These are phyloP conservation scores for Pyrochroa serraticornis DNA, from an alignment of 2,888 invertebrate species.

Conservation along the genomic window DNA sequence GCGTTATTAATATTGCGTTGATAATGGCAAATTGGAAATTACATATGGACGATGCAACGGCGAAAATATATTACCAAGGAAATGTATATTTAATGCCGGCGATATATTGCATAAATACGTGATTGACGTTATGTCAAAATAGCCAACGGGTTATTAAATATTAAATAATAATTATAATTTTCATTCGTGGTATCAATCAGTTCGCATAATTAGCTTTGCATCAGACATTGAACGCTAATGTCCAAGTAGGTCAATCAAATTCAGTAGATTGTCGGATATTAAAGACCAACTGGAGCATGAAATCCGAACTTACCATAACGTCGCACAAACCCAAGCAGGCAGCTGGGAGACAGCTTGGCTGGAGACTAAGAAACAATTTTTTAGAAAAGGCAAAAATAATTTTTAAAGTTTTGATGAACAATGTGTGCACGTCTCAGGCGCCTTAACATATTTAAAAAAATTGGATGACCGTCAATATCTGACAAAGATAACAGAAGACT, in stretches of 20 bases:
- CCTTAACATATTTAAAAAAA: no score
- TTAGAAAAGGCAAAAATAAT: no score
- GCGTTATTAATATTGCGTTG: slow-evolving; percentile 21
- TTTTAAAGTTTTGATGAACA: no score
- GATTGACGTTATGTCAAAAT: slow-evolving; percentile 48
- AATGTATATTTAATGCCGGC: slow-evolving; percentile 41
- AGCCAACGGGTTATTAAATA: slow-evolving; percentile 48
- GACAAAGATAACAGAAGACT: no score
- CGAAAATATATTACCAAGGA: slow-evolving; percentile 36
- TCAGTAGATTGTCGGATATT: slow-evolving; percentile 29
- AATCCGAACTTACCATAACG: no score
- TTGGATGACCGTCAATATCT: no score
- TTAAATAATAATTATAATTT: slow-evolving; percentile 52
- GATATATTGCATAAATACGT: slow-evolving; percentile 38
- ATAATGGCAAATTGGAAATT: slow-evolving; percentile 30
- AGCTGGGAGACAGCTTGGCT: background rate
- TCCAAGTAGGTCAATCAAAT: slow-evolving; percentile 35
- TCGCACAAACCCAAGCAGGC: background rate
- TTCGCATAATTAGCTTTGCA: slow-evolving; percentile 25
- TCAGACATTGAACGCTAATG: slow-evolving; percentile 19
- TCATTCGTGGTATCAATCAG: slow-evolving; percentile 46
- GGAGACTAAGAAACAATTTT: no score
- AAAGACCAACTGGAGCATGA: slow-evolving; percentile 13
- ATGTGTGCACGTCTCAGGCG: no score
- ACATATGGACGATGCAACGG: slow-evolving; percentile 33